phyloP scores from a whole-genome alignment of 2,113 vertebrate genomes.

The Pseudolaguvia tuberculata region DNA sequence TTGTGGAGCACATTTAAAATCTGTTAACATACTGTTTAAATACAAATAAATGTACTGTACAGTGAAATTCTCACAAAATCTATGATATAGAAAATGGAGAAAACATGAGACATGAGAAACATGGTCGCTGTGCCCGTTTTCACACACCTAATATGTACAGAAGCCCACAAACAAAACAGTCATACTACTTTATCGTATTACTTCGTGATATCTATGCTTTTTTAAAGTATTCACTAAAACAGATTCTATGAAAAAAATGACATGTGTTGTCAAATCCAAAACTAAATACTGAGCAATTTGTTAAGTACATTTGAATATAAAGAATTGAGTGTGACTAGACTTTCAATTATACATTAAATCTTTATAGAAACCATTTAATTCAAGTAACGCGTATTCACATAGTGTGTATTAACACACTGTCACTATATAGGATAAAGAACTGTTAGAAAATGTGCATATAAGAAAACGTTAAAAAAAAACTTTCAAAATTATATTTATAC shows the following conservation, averaged over 20 bases:
- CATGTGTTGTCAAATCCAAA: neutral
- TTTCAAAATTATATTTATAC: neutral
- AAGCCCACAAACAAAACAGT: slow-evolving; percentile 1
- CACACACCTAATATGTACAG: slow-evolving; percentile 4
- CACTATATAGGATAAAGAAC: neutral
- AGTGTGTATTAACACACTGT: slow-evolving; percentile 1
- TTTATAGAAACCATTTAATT: slow-evolving; percentile 1
- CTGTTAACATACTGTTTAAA: neutral
- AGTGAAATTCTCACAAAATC: neutral
- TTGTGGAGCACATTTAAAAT: slow-evolving; percentile 1
- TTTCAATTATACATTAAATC: neutral
- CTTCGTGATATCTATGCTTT: neutral
- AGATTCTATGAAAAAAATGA: neutral
- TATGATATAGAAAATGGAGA: slow-evolving; percentile 1
- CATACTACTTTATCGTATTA: neutral
- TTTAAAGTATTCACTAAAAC: neutral
- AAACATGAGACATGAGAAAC: slow-evolving; percentile 2
- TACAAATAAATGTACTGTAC: neutral
- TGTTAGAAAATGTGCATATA: slow-evolving; percentile 27
- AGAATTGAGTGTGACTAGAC: neutral
- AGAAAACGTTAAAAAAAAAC: slow-evolving; percentile 9
- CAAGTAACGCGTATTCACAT: slow-evolving; percentile 21
- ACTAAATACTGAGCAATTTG: neutral
- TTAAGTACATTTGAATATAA: neutral
- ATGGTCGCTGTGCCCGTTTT: neutral